These are phyloP conservation scores for Porites cylindrica DNA, from an alignment of 92 coral and sea anemone species.

Conservation along the genomic window DNA sequence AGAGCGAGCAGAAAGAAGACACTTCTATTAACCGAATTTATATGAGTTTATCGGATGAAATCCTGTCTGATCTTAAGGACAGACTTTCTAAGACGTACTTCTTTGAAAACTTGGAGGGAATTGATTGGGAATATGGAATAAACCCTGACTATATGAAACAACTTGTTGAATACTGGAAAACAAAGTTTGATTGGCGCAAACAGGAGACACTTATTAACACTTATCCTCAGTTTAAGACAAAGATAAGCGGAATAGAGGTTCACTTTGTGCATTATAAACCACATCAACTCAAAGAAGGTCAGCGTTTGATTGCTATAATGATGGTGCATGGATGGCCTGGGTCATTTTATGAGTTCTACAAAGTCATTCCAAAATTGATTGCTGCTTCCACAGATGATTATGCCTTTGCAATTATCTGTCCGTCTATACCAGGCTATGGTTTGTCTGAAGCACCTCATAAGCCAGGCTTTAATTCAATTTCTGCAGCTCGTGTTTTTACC, in stretches of 20 bases:
- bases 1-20: slow-evolving; percentile 39
- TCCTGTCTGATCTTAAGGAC: slow-evolving; percentile 71
- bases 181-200: slow-evolving; percentile 83
- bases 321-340: slow-evolving; percentile 99
- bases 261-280: slow-evolving; percentile 91
- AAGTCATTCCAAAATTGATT: slow-evolving; percentile 73
- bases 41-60: slow-evolving; percentile 60
- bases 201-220: slow-evolving; percentile 83
- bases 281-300: slow-evolving; percentile 57
- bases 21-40: slow-evolving; percentile 58
- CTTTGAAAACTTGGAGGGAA: slow-evolving; percentile 78
- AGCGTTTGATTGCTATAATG: slow-evolving; percentile 78
- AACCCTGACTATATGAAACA: slow-evolving; percentile 26
- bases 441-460: slow-evolving; percentile 94
- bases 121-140: slow-evolving; percentile 91
- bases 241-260: slow-evolving; percentile 79
- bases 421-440: slow-evolving; percentile 97
- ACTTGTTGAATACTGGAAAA: slow-evolving; percentile 82
- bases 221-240: slow-evolving; percentile 72
- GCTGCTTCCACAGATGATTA: slow-evolving; percentile 58
- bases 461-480: slow-evolving; percentile 72
- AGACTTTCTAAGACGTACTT: slow-evolving; percentile 81
- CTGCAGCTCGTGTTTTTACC: slow-evolving; percentile 81
- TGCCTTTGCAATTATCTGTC: slow-evolving; percentile 89
- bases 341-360: slow-evolving; percentile 93